Conservation (phyloP, 2,797 vertebrate genomes). For the Amphiprion clarkii region DNA sequence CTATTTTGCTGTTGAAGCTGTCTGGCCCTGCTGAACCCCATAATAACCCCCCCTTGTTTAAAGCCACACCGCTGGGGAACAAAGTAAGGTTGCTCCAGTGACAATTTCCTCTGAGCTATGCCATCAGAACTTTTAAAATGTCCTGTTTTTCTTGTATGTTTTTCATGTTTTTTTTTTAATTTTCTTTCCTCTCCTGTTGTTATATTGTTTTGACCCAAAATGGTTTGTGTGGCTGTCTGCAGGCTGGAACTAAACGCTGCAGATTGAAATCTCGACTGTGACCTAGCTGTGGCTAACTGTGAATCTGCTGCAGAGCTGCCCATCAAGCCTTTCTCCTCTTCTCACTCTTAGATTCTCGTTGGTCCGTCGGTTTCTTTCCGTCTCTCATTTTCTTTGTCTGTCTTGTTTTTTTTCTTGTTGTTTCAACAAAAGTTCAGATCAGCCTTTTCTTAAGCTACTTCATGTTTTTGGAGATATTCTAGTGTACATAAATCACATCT, state of each 20-base stretch:
- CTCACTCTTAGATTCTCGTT: conserved; percentile 63
- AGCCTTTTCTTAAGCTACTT: conserved; percentile 77
- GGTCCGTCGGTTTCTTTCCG: conserved; percentile 59
- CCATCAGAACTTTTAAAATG: conserved; percentile 80
- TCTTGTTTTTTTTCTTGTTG: conserved; percentile 45
- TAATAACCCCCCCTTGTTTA: conserved; percentile 64
- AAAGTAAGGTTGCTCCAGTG: conserved; percentile 81
- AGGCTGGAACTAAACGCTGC: conserved; percentile 84
- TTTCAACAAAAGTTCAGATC: conserved; percentile 66
- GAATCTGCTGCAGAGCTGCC: conserved; percentile 88
- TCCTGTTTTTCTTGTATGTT: conserved; percentile 47
- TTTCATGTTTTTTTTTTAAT: conserved; percentile 21
- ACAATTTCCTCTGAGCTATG: conserved; percentile 83
- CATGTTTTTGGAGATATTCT: conserved; percentile 64
- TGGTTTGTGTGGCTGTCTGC: conserved; percentile 82
- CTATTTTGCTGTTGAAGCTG: conserved; percentile 60
- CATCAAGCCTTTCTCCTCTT: conserved; percentile 79
- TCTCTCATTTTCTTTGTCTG: conserved; percentile 49
- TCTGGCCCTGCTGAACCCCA: conserved; percentile 71
- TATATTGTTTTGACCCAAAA: conserved; percentile 78
- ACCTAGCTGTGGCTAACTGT: conserved; percentile 88
- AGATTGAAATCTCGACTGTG: conserved; percentile 89
- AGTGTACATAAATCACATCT: conserved; percentile 75
- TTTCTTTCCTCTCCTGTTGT: conserved; percentile 25
- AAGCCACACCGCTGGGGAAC: conserved; percentile 76